phyloP scores from a whole-genome alignment of 2,797 vertebrate species.

The Neoniphon sammara region DNA sequence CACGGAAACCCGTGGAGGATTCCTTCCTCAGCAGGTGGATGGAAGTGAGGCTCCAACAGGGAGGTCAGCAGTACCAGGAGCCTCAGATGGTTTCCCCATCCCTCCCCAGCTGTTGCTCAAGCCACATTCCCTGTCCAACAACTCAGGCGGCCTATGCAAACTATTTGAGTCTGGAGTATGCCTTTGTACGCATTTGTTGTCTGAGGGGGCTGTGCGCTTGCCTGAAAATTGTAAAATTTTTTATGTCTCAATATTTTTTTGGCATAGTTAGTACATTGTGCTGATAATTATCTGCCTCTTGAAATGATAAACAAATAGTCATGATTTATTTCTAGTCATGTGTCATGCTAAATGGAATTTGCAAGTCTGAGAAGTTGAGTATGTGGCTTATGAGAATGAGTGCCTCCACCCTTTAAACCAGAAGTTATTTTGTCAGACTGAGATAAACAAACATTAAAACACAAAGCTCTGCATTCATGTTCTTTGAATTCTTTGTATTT shows the following conservation, averaged over 20 bases:
- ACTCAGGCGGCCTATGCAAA: constrained; percentile 76
- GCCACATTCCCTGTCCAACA: constrained; percentile 74
- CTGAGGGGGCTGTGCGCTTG: constrained; percentile 57
- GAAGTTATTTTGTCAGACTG: constrained; percentile 10
- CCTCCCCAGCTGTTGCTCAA: constrained; percentile 81
- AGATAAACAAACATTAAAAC: constrained; percentile 23
- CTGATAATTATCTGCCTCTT: constrained; percentile 42
- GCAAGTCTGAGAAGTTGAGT: constrained; percentile 33
- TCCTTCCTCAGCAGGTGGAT: constrained; percentile 84
- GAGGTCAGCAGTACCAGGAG: constrained; percentile 58
- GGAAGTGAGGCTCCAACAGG: constrained; percentile 59
- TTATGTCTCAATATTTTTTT: constrained; percentile 65
- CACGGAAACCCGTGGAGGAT: constrained; percentile 76
- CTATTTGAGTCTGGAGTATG: constrained; percentile 79
- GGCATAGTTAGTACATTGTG: constrained; percentile 5
- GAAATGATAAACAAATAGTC: constrained; percentile 27
- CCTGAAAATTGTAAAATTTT: constrained; percentile 54
- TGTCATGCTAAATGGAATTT: constrained; percentile 47
- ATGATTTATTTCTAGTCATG: constrained; percentile 48
- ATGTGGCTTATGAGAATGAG: constrained; percentile 24
- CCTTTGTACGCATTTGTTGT: constrained; percentile 78
- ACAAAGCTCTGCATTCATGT: not conserved
- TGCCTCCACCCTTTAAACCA: constrained; percentile 46
- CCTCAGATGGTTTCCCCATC: constrained; percentile 70
- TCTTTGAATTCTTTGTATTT: not conserved